Conservation (phyloP, 2,797 vertebrate genomes). For the Crocidura indochinensis region DNA sequence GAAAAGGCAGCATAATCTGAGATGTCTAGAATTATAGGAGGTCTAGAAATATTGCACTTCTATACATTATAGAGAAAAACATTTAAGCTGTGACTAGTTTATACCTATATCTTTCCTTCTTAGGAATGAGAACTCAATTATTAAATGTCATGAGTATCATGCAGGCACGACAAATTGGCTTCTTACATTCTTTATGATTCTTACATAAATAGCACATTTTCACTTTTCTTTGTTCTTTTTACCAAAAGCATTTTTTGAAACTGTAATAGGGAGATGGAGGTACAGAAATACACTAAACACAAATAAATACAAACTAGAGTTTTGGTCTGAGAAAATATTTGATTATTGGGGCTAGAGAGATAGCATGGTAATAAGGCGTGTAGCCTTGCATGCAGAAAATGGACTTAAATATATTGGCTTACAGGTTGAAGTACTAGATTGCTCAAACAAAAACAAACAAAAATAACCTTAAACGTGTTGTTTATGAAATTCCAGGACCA, state of each 20-base stretch:
- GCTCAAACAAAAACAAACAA: not conserved
- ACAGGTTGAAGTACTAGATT: not conserved
- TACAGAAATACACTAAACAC: not conserved
- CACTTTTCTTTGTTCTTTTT: constrained; percentile 53
- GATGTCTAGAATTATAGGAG: too few relatives aligned
- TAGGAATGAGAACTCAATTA: too few relatives aligned
- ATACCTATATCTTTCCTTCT: too few relatives aligned
- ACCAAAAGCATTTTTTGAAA: constrained; percentile 51
- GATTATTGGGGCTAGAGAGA: not conserved
- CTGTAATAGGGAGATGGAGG: not conserved
- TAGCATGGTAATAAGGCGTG: too few relatives aligned
- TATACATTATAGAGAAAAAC: too few relatives aligned
- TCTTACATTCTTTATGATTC: too few relatives aligned
- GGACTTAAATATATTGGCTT: constrained; percentile 21
- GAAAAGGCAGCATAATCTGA: too few relatives aligned
- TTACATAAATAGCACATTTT: too few relatives aligned
- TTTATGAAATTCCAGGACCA: constrained; percentile 17
- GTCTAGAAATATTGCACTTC: too few relatives aligned
- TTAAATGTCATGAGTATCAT: too few relatives aligned
- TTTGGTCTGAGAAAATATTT: constrained; percentile 8
- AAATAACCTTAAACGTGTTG: not conserved
- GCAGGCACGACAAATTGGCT: too few relatives aligned
- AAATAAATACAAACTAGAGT: not conserved
- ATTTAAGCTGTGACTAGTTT: too few relatives aligned
- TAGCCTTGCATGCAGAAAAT: not conserved